Conservation (phyloP, 1,140 invertebrate species). For the Drosophila ananassae region DNA sequence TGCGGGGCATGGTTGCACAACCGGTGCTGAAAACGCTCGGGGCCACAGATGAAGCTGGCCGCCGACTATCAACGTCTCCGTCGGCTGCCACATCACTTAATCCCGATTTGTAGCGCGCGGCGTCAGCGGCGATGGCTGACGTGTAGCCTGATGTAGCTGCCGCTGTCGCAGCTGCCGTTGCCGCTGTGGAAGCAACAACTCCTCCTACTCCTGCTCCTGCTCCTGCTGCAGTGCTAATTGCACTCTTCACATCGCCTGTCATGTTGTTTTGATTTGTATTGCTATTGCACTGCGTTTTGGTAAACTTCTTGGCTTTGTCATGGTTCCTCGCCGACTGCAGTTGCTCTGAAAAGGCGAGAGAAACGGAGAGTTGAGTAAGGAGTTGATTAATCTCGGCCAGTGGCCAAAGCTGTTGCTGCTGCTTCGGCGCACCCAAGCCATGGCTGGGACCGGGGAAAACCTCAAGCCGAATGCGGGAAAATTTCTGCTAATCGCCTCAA, state of each 20-base stretch:
- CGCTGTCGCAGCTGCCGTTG: conserved; percentile 27
- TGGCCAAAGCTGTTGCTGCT: conserved; percentile 54
- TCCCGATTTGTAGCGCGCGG: conserved; percentile 80
- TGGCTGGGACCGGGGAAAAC: neutral
- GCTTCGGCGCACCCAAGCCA: conserved; percentile 38
- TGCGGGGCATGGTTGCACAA: conserved; percentile 81
- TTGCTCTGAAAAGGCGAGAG: conserved; percentile 50
- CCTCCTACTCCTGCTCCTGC: conserved; percentile 27
- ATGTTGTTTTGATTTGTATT: conserved; percentile 83
- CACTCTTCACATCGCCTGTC: conserved; percentile 81
- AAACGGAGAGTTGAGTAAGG: neutral
- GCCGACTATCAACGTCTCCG: conserved; percentile 61
- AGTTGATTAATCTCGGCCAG: neutral
- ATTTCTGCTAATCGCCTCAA: conserved; percentile 78
- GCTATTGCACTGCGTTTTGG: conserved; percentile 76
- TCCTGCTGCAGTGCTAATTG: conserved; percentile 69
- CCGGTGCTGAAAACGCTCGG: conserved; percentile 73
- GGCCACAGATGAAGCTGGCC: conserved; percentile 43
- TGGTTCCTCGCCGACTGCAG: conserved; percentile 54
- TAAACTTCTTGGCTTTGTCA: conserved; percentile 72
- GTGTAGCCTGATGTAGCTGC: conserved; percentile 45
- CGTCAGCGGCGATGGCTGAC: conserved; percentile 75
- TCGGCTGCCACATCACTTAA: conserved; percentile 75
- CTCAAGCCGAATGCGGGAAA: conserved; percentile 62
- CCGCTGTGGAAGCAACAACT: conserved; percentile 9